Percentiles rank a stretch among this genome's conserved stretches.
Conservation (phyloP, 2,797 vertebrate species). For the Lepus oiostolus region DNA sequence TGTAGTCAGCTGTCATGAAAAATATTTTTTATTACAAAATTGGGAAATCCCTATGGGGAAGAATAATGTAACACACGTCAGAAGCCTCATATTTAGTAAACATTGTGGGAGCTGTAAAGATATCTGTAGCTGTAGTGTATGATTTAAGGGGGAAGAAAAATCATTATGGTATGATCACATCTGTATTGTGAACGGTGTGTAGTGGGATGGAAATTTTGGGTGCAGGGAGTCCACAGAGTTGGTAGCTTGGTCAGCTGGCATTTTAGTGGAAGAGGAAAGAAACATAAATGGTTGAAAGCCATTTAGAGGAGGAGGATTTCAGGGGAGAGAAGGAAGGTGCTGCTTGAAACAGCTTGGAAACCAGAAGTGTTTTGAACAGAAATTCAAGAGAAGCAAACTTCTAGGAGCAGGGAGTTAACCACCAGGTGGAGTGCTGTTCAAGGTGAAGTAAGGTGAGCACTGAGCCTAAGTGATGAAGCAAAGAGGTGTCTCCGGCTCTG, state of each 20-base stretch:
- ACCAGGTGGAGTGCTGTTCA: no score
- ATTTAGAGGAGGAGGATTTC: not conserved
- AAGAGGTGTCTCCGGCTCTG: no score
- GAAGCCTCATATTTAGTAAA: not conserved
- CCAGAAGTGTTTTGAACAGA: not conserved
- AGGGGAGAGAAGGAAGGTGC: not conserved
- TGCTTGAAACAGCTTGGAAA: not conserved
- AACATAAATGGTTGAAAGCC: not conserved
- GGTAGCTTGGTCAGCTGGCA: not conserved
- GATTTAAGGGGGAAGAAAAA: not conserved
- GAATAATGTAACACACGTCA: not conserved
- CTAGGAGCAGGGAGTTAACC: not conserved
- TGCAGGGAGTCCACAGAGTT: not conserved
- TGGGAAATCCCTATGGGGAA: not conserved
- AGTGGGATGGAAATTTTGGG: not conserved
- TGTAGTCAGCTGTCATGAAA: not conserved
- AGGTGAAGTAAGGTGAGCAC: not conserved
- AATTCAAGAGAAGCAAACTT: not conserved
- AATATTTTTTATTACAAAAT: not conserved
- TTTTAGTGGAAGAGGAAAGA: not conserved
- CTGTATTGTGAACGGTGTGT: not conserved
- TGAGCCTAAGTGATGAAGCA: no score
- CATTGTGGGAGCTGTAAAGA: not conserved
- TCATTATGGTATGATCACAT: not conserved
- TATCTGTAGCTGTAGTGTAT: not conserved